Evolutionary conservation across 2,113 vertebrate species (phyloP).

Genomic region (Lota lota): DNA sequence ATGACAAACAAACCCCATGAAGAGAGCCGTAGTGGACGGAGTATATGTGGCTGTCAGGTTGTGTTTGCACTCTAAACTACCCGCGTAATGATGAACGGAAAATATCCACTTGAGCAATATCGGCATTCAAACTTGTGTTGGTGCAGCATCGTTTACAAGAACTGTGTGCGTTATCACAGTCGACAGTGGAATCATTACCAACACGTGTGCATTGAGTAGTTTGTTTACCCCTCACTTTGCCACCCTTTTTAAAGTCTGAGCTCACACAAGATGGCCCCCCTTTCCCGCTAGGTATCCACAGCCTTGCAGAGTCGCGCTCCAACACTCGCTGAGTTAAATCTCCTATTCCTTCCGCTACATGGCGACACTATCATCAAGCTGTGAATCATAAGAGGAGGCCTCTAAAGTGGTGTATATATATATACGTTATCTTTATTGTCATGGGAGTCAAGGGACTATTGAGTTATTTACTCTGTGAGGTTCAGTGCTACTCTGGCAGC

Average conservation of each 20-base stretch:
- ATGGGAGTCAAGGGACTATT: constrained; percentile 40
- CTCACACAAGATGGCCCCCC: too few species aligned
- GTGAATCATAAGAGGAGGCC: constrained; percentile 44
- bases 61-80: constrained; percentile 39
- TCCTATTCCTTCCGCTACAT: constrained; percentile 45
- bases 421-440: constrained; percentile 41
- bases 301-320: constrained; percentile 15
- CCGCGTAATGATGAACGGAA: constrained; percentile 31
- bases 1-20: constrained; percentile 43
- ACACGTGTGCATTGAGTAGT: neutral
- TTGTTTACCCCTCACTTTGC: neutral
- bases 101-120: constrained; percentile 55
- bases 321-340: constrained; percentile 24
- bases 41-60: constrained; percentile 60
- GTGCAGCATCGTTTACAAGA: constrained; percentile 45
- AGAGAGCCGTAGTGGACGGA: constrained; percentile 43
- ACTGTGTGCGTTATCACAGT: constrained; percentile 30
- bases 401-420: constrained; percentile 43
- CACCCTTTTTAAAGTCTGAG: too few species aligned
- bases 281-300: too few species aligned
- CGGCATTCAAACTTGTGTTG: constrained; percentile 57
- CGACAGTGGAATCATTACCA: constrained; percentile 36
- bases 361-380: constrained; percentile 19
- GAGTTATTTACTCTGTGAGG: constrained; percentile 37
- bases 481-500: constrained; percentile 56